A percentile compares a stretch with the other conserved stretches of the same genome.
Evolutionary conservation across 2,888 invertebrate genomes (phyloP).

Genomic region (Plusia festucae): DNA sequence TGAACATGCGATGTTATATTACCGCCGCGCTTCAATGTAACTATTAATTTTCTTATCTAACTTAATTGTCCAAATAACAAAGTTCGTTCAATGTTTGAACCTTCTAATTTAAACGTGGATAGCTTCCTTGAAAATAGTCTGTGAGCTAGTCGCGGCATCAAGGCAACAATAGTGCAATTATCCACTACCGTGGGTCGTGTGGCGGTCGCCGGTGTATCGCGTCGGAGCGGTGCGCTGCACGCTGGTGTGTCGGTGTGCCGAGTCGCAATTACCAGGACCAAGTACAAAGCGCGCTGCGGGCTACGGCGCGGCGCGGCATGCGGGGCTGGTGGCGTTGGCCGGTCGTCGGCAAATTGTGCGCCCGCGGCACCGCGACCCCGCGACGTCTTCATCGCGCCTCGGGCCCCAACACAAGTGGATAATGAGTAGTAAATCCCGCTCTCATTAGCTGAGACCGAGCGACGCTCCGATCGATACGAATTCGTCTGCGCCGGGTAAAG

Average conservation of each 20-base stretch:
- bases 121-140: constrained; percentile 79
- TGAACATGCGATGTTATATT: constrained; percentile 72
- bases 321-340: constrained; percentile 61
- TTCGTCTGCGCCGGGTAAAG: constrained; percentile 85
- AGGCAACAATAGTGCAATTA: constrained; percentile 86
- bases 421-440: constrained; percentile 86
- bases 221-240: constrained; percentile 40
- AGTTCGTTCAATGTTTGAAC: constrained; percentile 72
- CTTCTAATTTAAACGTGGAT: constrained; percentile 78
- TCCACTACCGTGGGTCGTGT: constrained; percentile 81
- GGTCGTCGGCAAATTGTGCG: constrained; percentile 80
- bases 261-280: constrained; percentile 84
- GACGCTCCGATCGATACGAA: constrained; percentile 85
- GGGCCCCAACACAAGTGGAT: constrained; percentile 86
- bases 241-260: constrained; percentile 25
- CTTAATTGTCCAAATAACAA: constrained; percentile 82
- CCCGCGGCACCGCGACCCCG: constrained; percentile 74
- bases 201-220: constrained; percentile 70
- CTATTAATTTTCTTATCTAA: constrained; percentile 81
- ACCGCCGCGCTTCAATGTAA: constrained; percentile 66
- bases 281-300: constrained; percentile 83
- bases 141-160: constrained; percentile 72
- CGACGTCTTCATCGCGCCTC: constrained; percentile 86
- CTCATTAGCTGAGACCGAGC: constrained; percentile 86
- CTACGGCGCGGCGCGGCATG: constrained; percentile 52